phyloP scores from a whole-genome alignment of 2,797 vertebrate genomes.

The Okamejei kenojei region DNA sequence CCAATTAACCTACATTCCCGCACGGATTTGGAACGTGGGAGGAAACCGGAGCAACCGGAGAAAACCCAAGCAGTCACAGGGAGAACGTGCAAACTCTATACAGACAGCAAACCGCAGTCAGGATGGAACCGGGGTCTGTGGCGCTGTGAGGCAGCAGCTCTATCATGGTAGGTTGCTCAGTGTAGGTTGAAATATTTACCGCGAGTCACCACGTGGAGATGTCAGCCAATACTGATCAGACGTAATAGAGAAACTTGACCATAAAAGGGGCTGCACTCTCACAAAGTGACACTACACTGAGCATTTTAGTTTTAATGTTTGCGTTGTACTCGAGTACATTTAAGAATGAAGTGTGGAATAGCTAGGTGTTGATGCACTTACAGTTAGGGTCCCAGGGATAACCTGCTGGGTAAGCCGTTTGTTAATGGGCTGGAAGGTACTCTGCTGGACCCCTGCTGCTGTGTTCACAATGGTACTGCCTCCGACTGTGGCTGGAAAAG shows the following conservation, averaged over 20 bases:
- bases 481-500: slow-evolving; percentile 68
- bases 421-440: slow-evolving; percentile 79
- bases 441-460: slow-evolving; percentile 70
- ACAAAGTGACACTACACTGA: background rate
- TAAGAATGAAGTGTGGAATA: background rate
- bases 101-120: too few relatives aligned
- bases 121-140: too few relatives aligned
- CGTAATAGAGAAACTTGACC: background rate
- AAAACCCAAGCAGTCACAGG: too few relatives aligned
- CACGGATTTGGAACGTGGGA: too few relatives aligned
- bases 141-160: too few relatives aligned
- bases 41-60: too few relatives aligned
- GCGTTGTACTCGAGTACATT: background rate
- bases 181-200: background rate
- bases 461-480: slow-evolving; percentile 86
- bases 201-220: background rate
- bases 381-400: slow-evolving; percentile 71
- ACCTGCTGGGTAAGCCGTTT: slow-evolving; percentile 78
- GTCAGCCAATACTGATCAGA: background rate
- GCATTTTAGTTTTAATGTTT: background rate
- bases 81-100: too few relatives aligned
- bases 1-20: too few relatives aligned
- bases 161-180: background rate
- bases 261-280: too few relatives aligned
- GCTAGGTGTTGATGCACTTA: slow-evolving; percentile 55